Base-by-base conservation (phyloP, 2,888 invertebrate species). In the Tinea pellionella region DNA sequence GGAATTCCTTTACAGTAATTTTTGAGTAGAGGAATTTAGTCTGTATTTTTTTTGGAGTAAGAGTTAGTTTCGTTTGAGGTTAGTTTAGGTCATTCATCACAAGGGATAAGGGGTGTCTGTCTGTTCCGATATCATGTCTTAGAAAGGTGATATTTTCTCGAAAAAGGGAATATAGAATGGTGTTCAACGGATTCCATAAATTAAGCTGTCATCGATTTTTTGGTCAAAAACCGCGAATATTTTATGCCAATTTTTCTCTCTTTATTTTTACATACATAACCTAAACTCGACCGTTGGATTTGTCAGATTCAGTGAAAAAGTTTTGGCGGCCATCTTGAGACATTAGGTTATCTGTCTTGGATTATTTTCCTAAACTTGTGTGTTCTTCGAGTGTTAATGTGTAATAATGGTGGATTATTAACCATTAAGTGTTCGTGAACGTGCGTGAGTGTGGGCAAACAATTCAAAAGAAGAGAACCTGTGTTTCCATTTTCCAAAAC, bases 71-170 rank as follows among this genome's bases (percentile, higher is more conserved):
- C 11, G 53, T 18, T 18, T 53, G 18, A 47, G 4, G 18, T 24
- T 6, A 4, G 53, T 1, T 8, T 24, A 53, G 53, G 53, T 53
- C 53, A 53, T 53, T 53, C 24, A 53, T 53, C 53, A 53, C 53
- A n/a, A 24, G 24, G 53, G 53, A 53, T 53, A 53, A 53, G 53
- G 24, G 53, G 24, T 53, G 53, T 53, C 24, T 24, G 53, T 24
- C 19, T 53, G n/a, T 53, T 19, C 53, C 53, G 53, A 53, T 53
- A 53, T 53, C 53, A 53, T 53, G 53, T 53, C 53, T 53, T 24
- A 53, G 53, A 53, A 53, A 53, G 53, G 53, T 53, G 53, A 53
- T 53, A 53, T 53, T 53, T 53, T 53, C 53, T 24, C 24, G 53
- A 53, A 24, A 47, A 53, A 24, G 24, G 53, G 24, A 53, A 53